Conservation (phyloP, 1,140 invertebrate species). For the Drosophila jambulina region DNA sequence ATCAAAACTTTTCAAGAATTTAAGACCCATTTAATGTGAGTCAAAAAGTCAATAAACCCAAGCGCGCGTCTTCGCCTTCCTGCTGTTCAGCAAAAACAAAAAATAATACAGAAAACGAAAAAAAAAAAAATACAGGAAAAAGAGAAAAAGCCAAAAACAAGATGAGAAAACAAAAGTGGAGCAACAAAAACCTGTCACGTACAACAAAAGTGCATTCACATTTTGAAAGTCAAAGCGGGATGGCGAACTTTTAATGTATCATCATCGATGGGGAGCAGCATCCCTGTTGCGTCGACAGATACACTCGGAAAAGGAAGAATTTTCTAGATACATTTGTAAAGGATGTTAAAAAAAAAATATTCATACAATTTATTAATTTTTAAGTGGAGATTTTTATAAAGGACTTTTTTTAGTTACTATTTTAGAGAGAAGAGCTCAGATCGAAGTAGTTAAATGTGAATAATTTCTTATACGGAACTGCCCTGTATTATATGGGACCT, state of each 20-base stretch:
- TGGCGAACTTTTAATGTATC: slow-evolving; percentile 67
- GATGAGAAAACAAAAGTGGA: slow-evolving; percentile 66
- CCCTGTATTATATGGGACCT: background rate
- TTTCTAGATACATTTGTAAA: background rate
- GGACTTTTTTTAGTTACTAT: background rate
- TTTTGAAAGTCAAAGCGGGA: slow-evolving; percentile 71
- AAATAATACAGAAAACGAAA: background rate
- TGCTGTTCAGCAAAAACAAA: slow-evolving; percentile 27
- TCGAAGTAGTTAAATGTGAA: no score
- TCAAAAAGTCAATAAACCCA: slow-evolving; percentile 65
- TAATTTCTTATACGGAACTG: no score
- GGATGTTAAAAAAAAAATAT: background rate
- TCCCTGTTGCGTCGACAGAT: slow-evolving; percentile 14
- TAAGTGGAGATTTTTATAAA: background rate
- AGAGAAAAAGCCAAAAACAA: slow-evolving; percentile 19
- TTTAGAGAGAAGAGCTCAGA: no score
- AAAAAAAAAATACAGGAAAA: slow-evolving; percentile 1
- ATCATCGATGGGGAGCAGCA: slow-evolving; percentile 46
- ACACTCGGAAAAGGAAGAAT: background rate
- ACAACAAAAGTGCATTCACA: slow-evolving; percentile 78
- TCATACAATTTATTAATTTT: background rate
- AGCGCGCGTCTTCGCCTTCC: slow-evolving; percentile 51
- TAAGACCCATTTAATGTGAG: slow-evolving; percentile 58
- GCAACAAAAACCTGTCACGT: slow-evolving; percentile 74
- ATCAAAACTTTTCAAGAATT: slow-evolving; percentile 49